Percentiles rank a stretch among this genome's conserved stretches.
These are phyloP conservation scores for Natrix natrix DNA, from an alignment of 2,797 vertebrate genomes.

Conservation along the genomic window DNA sequence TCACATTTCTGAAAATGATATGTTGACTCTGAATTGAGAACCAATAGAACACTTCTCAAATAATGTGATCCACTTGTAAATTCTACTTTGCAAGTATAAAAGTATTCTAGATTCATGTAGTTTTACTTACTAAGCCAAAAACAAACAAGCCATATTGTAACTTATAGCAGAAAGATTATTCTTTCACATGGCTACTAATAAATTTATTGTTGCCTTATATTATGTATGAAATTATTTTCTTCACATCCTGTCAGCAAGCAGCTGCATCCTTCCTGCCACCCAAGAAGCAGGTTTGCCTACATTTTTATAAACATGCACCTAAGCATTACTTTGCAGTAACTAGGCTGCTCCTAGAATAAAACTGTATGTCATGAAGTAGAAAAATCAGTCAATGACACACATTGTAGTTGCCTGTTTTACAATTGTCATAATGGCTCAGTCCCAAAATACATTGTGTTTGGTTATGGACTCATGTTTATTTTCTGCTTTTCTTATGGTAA, in stretches of 20 bases:
- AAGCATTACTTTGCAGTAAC: neutral
- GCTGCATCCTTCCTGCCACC: neutral
- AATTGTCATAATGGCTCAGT: neutral
- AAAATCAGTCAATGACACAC: neutral
- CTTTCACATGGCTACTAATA: neutral
- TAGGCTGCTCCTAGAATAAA: neutral
- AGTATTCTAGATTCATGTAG: neutral
- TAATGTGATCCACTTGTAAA: neutral
- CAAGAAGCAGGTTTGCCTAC: constrained; percentile 6
- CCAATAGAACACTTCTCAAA: neutral
- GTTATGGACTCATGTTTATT: neutral
- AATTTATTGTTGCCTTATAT: neutral
- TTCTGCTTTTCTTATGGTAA: neutral
- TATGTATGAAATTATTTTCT: neutral
- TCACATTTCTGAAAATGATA: neutral
- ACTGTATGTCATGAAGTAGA: neutral
- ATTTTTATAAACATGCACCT: neutral
- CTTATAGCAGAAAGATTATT: neutral
- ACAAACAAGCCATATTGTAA: neutral
- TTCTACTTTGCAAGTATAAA: neutral
- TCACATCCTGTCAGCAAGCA: neutral
- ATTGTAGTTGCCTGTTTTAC: neutral
- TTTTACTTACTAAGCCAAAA: neutral
- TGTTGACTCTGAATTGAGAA: neutral
- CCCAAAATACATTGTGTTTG: neutral